Base-by-base conservation (phyloP, 2,888 invertebrate species). In the Acronicta psi region DNA sequence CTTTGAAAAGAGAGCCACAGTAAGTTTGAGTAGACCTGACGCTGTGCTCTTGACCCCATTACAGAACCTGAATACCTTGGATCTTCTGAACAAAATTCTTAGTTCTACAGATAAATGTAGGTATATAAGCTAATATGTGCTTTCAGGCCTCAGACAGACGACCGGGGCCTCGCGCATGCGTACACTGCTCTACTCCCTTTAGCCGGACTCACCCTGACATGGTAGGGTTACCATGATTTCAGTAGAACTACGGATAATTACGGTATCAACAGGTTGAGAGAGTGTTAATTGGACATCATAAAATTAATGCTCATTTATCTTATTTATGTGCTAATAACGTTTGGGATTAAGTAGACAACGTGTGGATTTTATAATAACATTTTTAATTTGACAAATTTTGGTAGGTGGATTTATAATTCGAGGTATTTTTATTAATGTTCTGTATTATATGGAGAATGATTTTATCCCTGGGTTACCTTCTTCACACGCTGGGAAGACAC, bases 181-280 rank as follows among this genome's bases (percentile, higher is more conserved):
- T 49, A 17, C 2, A n/a, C 29, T 37, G 16, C 53, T 29, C 65
- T 50, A 60, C 64, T 68, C 76, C 72, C 63, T 64, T 58, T 47
- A 57, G 29, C 58, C 44, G 53, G 43, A 61, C 61, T 65, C 68
- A 57, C 77, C 80, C 75, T 68, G 73, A 70, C 46, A 65, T 38
- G 18, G 31, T 74, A 73, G 50, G 62, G 59, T 25, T 46, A 43
- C 73, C 43, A 76, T 63, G 20, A 23, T 29, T 11, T 2, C 7
- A 4, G 10, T 8, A 38, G 37, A 50, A n/a, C 11, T 2, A 23
- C 10, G 54, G 60, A 74, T 54, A 64, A 43, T 50, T 2, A 8
- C 42, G 13, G 31, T 77, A 75, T 73, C 82, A 82, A 81, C 83
- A 82, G 83, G 84, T 83, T 67, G 63, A 47, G 49, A 17, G n/a